Evolutionary conservation across 2,113 vertebrate species (phyloP), one percentile per base, ranked within the genome.

Genomic region (Okapia johnstoni): DNA sequence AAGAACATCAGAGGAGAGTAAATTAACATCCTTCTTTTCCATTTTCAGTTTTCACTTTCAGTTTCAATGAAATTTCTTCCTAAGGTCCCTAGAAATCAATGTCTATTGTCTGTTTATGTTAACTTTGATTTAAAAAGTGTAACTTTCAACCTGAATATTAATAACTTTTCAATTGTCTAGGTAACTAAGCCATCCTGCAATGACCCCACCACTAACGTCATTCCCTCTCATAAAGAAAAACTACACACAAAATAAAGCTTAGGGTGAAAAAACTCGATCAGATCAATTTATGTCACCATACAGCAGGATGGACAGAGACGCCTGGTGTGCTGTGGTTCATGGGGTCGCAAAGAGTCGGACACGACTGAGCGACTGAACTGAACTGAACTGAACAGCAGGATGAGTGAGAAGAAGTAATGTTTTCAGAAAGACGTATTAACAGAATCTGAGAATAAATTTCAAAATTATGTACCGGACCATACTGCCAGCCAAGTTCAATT

Each of bases 401-500:
- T 52, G 7, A 60, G 16, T n/a, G 0, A n/a, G 13, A 96, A 95
- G 97, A 19, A 26, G n/a, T 10, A 84, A 7, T 52, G 12, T 28
- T 94, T 60, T 94, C 81, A 83, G 57, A 79, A 93, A 61, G 14
- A 94, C 1, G 10, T 63, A 96, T 57, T 85, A 92, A 94, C 3
- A 95, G 54, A 96, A 97, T 92, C 57, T 26, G 60, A 98, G 81
- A 96, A 96, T 95, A 97, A 98, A 94, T 93, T 55, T 88, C 40
- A 93, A 84, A 98, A 96, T 73, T 98, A 99, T 98, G 92, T 98
- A 99, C 99, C 92, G 98, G 98, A 94, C 99, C 99, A 57, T 99
- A 99, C 12, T 99, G 99, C 99, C 99, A 99, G 93, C 99, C 99
- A 96, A 99, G 99, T 85, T 99, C 99, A 50, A 99, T 99, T 98